phyloP scores from a whole-genome alignment of 2,113 vertebrate species.

The Pantherophis guttatus region DNA sequence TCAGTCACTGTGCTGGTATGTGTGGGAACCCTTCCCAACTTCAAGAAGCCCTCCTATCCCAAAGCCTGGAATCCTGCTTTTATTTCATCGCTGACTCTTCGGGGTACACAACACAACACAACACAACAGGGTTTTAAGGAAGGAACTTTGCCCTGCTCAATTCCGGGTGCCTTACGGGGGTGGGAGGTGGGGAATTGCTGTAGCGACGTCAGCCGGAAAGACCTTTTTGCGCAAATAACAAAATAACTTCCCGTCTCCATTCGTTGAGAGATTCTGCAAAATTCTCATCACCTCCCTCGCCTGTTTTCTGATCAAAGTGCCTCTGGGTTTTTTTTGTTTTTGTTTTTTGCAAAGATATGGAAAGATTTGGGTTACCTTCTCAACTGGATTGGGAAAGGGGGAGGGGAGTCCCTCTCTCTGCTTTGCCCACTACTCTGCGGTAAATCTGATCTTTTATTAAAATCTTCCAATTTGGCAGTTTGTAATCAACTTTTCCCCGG shows the following conservation, averaged over 20 bases:
- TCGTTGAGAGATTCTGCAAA: background rate
- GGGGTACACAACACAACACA: background rate
- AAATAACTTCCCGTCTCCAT: background rate
- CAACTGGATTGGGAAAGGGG: background rate
- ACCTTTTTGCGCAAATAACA: background rate
- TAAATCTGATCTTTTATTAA: background rate
- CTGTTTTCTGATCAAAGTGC: background rate
- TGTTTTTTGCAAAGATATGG: background rate
- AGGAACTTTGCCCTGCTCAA: background rate
- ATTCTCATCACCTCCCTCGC: background rate
- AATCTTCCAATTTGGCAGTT: background rate
- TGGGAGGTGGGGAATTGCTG: too few relatives aligned
- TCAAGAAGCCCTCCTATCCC: accelerated
- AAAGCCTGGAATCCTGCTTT: conserved; percentile 18
- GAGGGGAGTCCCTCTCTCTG: accelerated
- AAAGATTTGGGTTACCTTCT: too few relatives aligned
- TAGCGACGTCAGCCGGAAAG: too few relatives aligned
- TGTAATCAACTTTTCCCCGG: background rate
- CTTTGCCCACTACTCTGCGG: too few relatives aligned
- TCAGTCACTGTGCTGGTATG: background rate
- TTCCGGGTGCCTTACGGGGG: background rate
- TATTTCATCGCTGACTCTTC: conserved; percentile 43
- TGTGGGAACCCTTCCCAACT: accelerated
- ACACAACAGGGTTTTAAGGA: accelerated
- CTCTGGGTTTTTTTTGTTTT: background rate